Evolutionary conservation across 2,797 vertebrate genomes (phyloP).

Genomic region (Myotis planiceps): DNA sequence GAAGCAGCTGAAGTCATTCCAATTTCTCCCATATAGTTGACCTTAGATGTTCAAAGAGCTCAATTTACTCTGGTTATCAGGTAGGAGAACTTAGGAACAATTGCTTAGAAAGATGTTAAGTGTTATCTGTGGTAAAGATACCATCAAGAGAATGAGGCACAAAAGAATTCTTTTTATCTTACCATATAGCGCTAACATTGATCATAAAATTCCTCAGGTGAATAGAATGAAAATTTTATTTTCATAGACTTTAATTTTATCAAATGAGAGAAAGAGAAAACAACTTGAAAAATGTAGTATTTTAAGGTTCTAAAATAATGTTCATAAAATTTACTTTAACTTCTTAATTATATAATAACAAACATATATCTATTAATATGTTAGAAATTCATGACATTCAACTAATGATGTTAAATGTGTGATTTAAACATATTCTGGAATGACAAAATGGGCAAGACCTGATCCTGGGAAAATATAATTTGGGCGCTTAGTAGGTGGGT

Average conservation of each 20-base stretch:
- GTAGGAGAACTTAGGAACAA: background rate
- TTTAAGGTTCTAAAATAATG: background rate
- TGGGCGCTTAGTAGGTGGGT: background rate
- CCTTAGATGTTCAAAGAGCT: background rate
- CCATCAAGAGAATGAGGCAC: conserved; percentile 17
- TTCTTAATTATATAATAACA: background rate
- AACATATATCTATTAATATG: background rate
- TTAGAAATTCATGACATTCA: background rate
- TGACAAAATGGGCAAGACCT: background rate
- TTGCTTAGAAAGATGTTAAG: background rate
- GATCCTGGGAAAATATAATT: background rate
- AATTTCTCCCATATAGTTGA: background rate
- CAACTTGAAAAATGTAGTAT: conserved; percentile 19
- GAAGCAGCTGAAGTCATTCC: background rate
- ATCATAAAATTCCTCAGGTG: conserved; percentile 55
- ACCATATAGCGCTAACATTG: conserved; percentile 6
- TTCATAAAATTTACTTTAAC: conserved; percentile 15
- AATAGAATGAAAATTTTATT: conserved; percentile 40
- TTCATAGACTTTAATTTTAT: conserved; percentile 23
- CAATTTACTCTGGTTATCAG: conserved; percentile 45
- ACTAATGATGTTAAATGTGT: background rate
- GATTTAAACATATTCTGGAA: background rate
- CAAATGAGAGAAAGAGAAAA: conserved; percentile 54
- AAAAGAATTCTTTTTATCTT: conserved; percentile 66
- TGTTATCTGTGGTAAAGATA: conserved; percentile 72